Conservation (phyloP, 2,113 vertebrate genomes). For the Nycticebus coucang region DNA sequence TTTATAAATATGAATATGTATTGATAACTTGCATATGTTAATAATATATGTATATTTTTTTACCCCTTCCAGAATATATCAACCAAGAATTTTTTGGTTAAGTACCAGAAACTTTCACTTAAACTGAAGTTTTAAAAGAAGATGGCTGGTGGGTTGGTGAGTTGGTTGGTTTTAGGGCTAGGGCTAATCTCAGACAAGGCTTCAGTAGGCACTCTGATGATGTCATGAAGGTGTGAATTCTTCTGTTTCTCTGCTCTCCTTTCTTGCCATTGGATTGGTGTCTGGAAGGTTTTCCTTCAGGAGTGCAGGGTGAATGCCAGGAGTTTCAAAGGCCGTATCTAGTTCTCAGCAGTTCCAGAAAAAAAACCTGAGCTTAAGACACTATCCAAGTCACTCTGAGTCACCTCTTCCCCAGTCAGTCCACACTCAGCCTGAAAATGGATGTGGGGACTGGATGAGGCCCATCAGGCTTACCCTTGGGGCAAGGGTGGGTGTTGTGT, state of each 20-base stretch:
- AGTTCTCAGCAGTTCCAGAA: not conserved
- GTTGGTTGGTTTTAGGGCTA: not conserved
- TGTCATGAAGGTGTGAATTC: not conserved
- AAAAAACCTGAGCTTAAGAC: not conserved
- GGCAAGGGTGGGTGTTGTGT: not conserved
- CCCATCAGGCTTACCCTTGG: not conserved
- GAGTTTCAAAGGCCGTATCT: not conserved
- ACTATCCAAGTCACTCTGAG: not conserved
- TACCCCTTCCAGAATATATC: not conserved
- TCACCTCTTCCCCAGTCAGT: not conserved
- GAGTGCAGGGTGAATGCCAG: not conserved
- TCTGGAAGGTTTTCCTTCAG: not conserved
- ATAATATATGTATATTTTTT: not conserved
- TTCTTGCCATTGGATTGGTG: not conserved
- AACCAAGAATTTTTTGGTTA: conserved; percentile 20
- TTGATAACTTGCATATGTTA: no score
- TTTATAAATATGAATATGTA: not conserved
- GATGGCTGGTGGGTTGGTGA: not conserved
- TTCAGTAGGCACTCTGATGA: not conserved
- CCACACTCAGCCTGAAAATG: not conserved
- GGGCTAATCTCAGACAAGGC: not conserved
- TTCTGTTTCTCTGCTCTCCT: not conserved
- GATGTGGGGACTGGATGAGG: not conserved
- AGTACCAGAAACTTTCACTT: conserved; percentile 40
- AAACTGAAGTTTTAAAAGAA: not conserved